Evolutionary conservation across 30 jellyfish, hydroid and myxozoan genomes (phyloP).

Genomic region (Aurelia aurita): DNA sequence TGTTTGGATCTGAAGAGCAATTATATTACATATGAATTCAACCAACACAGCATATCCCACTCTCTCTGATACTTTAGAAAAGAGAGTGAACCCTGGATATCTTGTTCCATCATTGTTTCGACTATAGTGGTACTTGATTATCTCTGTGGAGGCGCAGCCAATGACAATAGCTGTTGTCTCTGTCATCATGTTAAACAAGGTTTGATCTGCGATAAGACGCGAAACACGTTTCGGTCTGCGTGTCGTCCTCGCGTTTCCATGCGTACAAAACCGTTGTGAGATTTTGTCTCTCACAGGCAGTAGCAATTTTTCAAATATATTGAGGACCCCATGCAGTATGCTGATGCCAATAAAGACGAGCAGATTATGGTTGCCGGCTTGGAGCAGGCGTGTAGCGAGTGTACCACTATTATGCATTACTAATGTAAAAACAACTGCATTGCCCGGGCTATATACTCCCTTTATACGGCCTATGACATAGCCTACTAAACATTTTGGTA

Average conservation of each 20-base stretch:
- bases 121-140: background rate
- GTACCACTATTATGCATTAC: slow-evolving; percentile 1
- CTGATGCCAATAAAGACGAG: background rate
- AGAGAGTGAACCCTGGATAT: background rate
- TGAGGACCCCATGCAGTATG: background rate
- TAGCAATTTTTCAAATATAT: background rate
- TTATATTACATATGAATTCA: background rate
- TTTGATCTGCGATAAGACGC: slow-evolving; percentile 10
- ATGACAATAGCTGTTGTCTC: background rate
- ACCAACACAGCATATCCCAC: background rate
- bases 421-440: background rate
- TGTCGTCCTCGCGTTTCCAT: background rate
- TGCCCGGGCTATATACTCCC: slow-evolving; percentile 4
- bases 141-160: background rate
- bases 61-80: background rate
- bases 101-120: background rate
- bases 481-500: background rate
- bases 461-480: slow-evolving; percentile 1
- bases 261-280: background rate
- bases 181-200: background rate
- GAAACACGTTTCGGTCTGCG: background rate
- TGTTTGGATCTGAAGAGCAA: slow-evolving; percentile 7
- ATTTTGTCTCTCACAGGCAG: slow-evolving; percentile 19
- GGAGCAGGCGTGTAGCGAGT: background rate
- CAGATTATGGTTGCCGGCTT: background rate